phyloP scores from a whole-genome alignment of 2,888 invertebrate genomes.

The Ochropacha duplaris region DNA sequence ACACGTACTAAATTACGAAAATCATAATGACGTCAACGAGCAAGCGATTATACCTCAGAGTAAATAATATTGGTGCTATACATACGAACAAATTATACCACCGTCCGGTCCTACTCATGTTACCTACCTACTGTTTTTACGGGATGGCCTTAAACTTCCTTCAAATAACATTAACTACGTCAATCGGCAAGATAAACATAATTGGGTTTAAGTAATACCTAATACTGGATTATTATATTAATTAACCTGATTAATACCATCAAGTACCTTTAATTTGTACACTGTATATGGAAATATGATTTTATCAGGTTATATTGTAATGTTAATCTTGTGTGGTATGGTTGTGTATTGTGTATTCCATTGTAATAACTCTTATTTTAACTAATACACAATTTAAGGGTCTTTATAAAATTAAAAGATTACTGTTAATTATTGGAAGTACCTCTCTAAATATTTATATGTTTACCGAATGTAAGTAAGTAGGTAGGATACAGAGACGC shows the following conservation, averaged over 20 bases:
- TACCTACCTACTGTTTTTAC: conserved; percentile 10
- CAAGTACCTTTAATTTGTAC: neutral
- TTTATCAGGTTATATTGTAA: no score
- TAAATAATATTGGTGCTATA: no score
- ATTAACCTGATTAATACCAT: neutral
- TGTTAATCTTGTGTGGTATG: no score
- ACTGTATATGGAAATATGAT: no score
- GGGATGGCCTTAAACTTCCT: conserved; percentile 22
- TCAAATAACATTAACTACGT: conserved; percentile 12
- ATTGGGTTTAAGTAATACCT: neutral
- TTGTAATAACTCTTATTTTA: no score
- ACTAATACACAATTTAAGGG: no score
- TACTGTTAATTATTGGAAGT: no score
- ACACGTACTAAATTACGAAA: conserved; percentile 54
- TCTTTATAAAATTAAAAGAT: no score
- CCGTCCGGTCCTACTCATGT: conserved; percentile 24
- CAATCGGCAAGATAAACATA: neutral
- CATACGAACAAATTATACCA: no score
- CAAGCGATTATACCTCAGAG: conserved; percentile 23
- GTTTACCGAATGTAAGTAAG: neutral
- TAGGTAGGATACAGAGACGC: conserved; percentile 10
- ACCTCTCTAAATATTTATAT: no score
- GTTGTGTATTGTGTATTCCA: no score
- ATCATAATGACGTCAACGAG: conserved; percentile 39
- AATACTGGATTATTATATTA: neutral